Conservation (phyloP, 2,888 invertebrate genomes). For the Dioctria linearis region DNA sequence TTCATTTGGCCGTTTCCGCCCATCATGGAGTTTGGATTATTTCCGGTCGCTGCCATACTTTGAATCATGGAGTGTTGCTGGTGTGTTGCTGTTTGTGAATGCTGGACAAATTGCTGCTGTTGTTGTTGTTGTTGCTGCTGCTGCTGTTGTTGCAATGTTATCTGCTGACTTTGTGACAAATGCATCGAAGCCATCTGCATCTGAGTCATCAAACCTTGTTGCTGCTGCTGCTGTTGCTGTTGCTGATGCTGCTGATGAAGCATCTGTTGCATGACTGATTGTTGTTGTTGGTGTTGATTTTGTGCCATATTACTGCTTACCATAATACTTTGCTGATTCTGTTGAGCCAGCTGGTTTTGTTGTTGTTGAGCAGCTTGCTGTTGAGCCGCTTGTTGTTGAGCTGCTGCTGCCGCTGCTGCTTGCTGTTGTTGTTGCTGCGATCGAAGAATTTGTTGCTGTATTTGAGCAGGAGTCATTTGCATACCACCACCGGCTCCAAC, state of each 20-base stretch:
- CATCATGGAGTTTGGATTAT: conserved; percentile 46
- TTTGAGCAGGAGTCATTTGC: conserved; percentile 72
- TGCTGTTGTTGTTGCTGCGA: conserved; percentile 72
- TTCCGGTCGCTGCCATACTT: conserved; percentile 58
- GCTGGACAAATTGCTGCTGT: conserved; percentile 68
- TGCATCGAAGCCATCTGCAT: conserved; percentile 78
- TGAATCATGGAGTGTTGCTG: conserved; percentile 69
- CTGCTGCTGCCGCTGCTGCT: conserved; percentile 71
- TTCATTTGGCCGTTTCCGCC: conserved; percentile 34
- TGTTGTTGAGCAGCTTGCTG: conserved; percentile 66
- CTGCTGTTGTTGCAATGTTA: conserved; percentile 73
- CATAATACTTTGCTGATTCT: conserved; percentile 68
- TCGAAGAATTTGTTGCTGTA: conserved; percentile 72
- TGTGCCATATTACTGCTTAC: conserved; percentile 53
- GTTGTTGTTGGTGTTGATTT: conserved; percentile 57
- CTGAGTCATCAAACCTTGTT: conserved; percentile 66
- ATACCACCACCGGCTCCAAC: conserved; percentile 62
- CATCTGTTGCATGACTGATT: conserved; percentile 67
- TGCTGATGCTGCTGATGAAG: conserved; percentile 66
- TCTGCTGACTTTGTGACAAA: conserved; percentile 80
- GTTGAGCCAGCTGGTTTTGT: conserved; percentile 61
- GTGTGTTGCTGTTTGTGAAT: conserved; percentile 65
- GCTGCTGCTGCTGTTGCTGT: conserved; percentile 57
- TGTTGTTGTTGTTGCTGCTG: conserved; percentile 65
- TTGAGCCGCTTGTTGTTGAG: conserved; percentile 66